Conservation (phyloP, 2,888 invertebrate genomes). For the Macrophya annulata region DNA sequence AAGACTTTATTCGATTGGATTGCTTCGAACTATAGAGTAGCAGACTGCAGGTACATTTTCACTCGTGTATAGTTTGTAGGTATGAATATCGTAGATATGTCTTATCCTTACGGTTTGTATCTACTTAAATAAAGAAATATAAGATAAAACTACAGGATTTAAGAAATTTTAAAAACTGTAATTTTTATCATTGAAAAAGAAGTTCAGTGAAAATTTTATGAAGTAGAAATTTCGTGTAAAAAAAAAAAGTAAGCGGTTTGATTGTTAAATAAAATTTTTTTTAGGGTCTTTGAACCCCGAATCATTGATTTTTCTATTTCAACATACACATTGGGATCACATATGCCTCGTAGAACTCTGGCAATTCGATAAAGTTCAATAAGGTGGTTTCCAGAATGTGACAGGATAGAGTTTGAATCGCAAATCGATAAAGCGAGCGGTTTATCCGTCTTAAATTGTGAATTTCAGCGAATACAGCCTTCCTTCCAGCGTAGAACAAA, state of each 20-base stretch:
- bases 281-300: constrained; percentile 12
- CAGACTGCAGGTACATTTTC: constrained; percentile 1
- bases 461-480: not conserved
- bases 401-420: constrained; percentile 12
- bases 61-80: not conserved
- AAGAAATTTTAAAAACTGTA: not conserved
- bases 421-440: constrained; percentile 21
- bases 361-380: constrained; percentile 42
- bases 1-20: constrained; percentile 50
- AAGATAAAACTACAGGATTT: not conserved
- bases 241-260: too few species aligned
- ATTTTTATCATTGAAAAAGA: not conserved
- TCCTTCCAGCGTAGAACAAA: not conserved
- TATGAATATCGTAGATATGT: not conserved
- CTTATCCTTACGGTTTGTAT: not conserved
- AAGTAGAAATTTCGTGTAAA: too few species aligned
- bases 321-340: not conserved
- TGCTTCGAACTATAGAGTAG: not conserved
- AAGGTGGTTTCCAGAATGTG: constrained; percentile 30
- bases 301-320: constrained; percentile 23
- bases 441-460: not conserved
- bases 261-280: too few species aligned
- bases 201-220: too few species aligned
- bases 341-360: constrained; percentile 29
- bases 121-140: not conserved